Conservation (phyloP, 2,797 vertebrate species). For the Scolopax bukidnonensis region DNA sequence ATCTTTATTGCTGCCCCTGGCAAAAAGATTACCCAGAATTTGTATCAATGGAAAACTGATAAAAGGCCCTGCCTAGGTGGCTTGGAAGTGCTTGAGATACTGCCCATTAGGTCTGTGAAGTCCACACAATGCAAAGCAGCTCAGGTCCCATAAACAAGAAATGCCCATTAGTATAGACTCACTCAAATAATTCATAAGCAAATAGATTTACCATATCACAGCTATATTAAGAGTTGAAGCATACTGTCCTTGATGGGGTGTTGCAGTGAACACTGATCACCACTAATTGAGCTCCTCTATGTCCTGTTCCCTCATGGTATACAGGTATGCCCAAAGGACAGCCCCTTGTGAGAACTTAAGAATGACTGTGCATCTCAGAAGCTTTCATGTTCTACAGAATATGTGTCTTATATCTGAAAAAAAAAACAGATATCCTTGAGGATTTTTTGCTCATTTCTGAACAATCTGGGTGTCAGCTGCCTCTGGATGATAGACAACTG, state of each 20-base stretch:
- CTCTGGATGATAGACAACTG: accelerated
- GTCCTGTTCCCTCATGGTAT: neutral
- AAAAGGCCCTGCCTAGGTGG: neutral
- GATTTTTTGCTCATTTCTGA: neutral
- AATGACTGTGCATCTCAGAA: neutral
- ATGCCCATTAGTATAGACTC: neutral
- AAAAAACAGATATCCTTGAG: neutral
- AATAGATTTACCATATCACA: neutral
- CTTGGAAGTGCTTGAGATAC: neutral
- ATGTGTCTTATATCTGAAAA: neutral
- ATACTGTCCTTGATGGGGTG: neutral
- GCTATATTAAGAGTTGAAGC: neutral
- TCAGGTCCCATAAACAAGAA: neutral
- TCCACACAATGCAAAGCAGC: neutral
- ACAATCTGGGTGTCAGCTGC: neutral
- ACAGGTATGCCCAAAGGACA: neutral
- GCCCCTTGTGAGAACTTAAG: neutral
- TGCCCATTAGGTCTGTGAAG: neutral
- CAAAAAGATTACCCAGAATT: neutral
- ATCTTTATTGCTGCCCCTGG: neutral
- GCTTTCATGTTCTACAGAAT: neutral
- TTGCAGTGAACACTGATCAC: accelerated
- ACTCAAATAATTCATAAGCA: neutral
- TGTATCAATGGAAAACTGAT: neutral
- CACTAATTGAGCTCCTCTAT: neutral